phyloP scores from a whole-genome alignment of 2,113 vertebrate species.

The Crotalus tigris region DNA sequence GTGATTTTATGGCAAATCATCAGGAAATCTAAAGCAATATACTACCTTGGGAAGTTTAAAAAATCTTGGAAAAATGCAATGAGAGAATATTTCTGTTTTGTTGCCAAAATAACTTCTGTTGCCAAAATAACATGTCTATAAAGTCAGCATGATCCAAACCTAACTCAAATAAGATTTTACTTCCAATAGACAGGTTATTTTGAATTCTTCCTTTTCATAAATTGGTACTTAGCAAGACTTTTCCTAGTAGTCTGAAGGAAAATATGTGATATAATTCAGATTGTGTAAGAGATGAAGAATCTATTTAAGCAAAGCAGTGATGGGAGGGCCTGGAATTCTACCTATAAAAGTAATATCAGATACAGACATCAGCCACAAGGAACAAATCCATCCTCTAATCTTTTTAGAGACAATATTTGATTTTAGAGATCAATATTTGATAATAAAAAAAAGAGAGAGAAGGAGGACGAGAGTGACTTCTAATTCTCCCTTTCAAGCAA shows the following conservation, averaged over 20 bases:
- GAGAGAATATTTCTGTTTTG: neutral
- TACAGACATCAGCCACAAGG: neutral
- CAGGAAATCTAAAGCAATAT: neutral
- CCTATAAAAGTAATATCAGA: constrained; percentile 25
- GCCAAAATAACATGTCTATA: neutral
- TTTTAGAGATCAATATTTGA: constrained; percentile 11
- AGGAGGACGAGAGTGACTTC: constrained; percentile 22
- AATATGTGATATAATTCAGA: constrained; percentile 25
- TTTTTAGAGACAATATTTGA: constrained; percentile 36
- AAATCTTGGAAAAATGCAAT: neutral
- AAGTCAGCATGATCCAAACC: neutral
- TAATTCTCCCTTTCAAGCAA: constrained; percentile 56
- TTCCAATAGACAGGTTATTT: neutral
- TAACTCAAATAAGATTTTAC: neutral
- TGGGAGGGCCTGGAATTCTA: constrained; percentile 18
- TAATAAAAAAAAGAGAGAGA: neutral
- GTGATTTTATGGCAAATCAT: neutral
- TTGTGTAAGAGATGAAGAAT: constrained; percentile 32
- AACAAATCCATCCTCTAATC: constrained; percentile 22
- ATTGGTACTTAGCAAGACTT: constrained; percentile 39
- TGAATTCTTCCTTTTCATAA: constrained; percentile 26
- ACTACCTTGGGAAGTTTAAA: neutral
- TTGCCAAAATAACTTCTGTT: neutral
- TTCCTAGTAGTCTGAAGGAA: constrained; percentile 13
- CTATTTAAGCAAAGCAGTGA: neutral